Evolutionary conservation across 1,140 invertebrate genomes (phyloP).

Genomic region (Potamilus streckersoni): DNA sequence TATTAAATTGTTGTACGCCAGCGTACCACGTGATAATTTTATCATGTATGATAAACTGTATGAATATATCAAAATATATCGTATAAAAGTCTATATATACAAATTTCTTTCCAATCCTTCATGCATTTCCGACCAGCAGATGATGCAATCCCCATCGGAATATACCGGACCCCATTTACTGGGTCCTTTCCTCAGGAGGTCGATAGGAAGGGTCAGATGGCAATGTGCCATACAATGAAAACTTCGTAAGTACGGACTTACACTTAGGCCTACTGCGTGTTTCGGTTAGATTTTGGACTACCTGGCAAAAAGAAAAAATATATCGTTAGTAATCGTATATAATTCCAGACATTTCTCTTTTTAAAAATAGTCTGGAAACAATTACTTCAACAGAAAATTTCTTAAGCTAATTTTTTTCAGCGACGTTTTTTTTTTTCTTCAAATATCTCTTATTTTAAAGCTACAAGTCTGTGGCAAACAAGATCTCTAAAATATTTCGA

Average conservation of each 20-base stretch:
- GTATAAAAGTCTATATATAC: too few relatives aligned
- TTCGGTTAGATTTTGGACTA: slow-evolving; percentile 39
- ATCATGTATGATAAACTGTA: too few relatives aligned
- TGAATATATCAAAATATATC: too few relatives aligned
- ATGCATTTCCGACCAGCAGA: too few relatives aligned
- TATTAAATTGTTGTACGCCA: too few relatives aligned
- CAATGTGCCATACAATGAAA: slow-evolving; percentile 63
- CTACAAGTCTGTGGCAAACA: background rate
- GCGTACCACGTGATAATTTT: too few relatives aligned
- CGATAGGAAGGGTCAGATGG: slow-evolving; percentile 40
- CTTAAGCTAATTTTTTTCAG: background rate
- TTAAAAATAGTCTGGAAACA: background rate
- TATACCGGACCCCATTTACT: too few relatives aligned
- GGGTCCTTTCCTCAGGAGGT: too few relatives aligned
- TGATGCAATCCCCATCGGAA: too few relatives aligned
- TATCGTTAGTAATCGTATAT: background rate
- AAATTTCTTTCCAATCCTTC: too few relatives aligned
- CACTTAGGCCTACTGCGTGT: slow-evolving; percentile 58
- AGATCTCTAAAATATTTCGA: background rate
- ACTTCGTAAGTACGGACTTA: slow-evolving; percentile 56
- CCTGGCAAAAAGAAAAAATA: slow-evolving; percentile 35
- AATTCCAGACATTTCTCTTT: background rate
- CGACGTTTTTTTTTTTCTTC: background rate
- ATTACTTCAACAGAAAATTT: background rate
- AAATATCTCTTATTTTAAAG: background rate